Percentiles rank a stretch among this genome's conserved stretches.
These are phyloP conservation scores for Mystacides longicornis DNA, from an alignment of 2,888 invertebrate genomes.

Conservation along the genomic window DNA sequence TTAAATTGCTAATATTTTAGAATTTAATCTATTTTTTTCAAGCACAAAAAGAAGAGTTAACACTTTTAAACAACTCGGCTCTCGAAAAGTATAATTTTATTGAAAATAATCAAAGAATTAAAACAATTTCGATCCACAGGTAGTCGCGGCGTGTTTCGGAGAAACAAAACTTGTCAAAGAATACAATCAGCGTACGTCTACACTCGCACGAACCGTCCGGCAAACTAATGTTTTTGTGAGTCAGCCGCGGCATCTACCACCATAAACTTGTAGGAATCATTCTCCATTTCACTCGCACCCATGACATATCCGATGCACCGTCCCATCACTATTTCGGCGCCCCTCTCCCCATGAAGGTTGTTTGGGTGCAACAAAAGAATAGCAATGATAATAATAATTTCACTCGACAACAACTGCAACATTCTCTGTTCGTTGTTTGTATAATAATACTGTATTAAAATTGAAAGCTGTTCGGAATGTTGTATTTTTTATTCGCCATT, in stretches of 20 bases:
- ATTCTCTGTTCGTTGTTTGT: too few species aligned
- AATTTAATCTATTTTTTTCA: too few species aligned
- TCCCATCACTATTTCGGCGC: background rate
- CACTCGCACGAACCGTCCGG: background rate
- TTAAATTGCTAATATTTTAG: too few species aligned
- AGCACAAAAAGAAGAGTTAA: too few species aligned
- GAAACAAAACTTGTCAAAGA: slow-evolving; percentile 2
- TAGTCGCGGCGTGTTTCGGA: slow-evolving; percentile 13
- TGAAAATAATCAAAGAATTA: background rate
- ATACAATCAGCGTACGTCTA: background rate
- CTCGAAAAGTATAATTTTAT: too few species aligned
- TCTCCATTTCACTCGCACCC: background rate
- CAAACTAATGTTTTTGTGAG: background rate
- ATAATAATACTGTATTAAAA: too few species aligned
- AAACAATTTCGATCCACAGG: slow-evolving; percentile 17
- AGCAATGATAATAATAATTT: background rate
- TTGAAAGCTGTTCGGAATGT: too few species aligned
- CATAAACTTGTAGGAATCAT: background rate
- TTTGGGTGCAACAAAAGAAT: background rate
- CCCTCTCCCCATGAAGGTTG: slow-evolving; percentile 1
- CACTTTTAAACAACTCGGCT: too few species aligned
- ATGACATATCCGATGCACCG: background rate
- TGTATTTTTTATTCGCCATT: too few species aligned
- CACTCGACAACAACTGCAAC: background rate
- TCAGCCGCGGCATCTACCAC: background rate